A percentile compares a stretch with the other conserved stretches of the same genome.
These are phyloP conservation scores for Podilymbus podiceps DNA, from an alignment of 2,113 vertebrate species.

Conservation along the genomic window DNA sequence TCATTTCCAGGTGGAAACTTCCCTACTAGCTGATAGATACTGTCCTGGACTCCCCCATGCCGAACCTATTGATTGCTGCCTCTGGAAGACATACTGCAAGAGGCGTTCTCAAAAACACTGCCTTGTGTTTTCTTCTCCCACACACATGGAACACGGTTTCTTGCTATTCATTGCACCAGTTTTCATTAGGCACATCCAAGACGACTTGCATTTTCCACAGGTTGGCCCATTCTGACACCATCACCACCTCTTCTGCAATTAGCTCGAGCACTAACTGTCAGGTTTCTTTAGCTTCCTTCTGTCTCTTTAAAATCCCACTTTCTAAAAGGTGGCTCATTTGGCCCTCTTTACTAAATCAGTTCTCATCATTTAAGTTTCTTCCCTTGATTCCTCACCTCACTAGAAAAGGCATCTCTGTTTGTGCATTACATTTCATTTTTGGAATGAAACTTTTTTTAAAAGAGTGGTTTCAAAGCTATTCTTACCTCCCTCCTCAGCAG, in stretches of 20 bases:
- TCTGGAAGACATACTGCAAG: background rate
- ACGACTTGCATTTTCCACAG: background rate
- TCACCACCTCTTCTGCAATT: background rate
- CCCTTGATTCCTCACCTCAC: background rate
- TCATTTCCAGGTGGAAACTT: background rate
- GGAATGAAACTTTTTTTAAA: constrained; percentile 31
- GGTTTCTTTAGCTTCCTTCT: background rate
- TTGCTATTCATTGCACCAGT: background rate
- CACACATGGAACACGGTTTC: background rate
- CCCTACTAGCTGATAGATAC: background rate
- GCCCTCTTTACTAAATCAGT: constrained; percentile 1
- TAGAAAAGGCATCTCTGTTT: background rate
- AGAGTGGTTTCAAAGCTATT: constrained; percentile 37
- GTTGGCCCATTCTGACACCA: background rate
- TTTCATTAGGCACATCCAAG: background rate
- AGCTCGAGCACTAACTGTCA: background rate
- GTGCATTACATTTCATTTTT: constrained; percentile 33
- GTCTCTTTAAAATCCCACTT: background rate
- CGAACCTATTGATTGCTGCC: background rate
- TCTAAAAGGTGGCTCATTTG: background rate
- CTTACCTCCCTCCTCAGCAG: constrained; percentile 35
- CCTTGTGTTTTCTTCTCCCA: background rate
- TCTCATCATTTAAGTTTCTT: background rate
- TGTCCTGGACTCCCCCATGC: accelerated
- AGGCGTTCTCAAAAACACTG: background rate